Evolutionary conservation across 2,113 vertebrate species (phyloP), one percentile per base, ranked within the genome.

Genomic region (Paratilapia polleni): DNA sequence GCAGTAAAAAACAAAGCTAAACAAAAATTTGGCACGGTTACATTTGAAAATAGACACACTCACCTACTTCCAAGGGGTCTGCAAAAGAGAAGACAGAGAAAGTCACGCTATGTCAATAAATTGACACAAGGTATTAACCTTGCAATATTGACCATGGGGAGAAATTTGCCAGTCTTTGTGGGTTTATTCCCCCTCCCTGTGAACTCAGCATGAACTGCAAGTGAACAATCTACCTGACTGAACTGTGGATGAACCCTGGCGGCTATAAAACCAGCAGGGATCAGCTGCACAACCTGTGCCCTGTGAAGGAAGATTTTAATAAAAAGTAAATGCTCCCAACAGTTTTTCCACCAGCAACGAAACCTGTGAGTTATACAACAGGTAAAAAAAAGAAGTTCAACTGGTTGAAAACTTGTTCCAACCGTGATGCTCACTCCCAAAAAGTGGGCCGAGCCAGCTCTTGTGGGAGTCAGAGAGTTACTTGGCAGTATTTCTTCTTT

Each of bases 61-160:
- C 89, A 95, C 92, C 91, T 80, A 91, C 43, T 64, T 94, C 94
- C 87, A 91, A 73, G 73, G 87, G 64, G 56, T 90, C 93, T 95
- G 93, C 78, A 92, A 88, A 89, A 87, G 89, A 92, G 81, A 84
- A 88, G 84, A 94, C 75, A 90, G 83, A 89, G 75, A 86, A 84
- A 91, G 85, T 88, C 88, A 93, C 34, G 36, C 84, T 68, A 66
- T 77, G 82, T 87, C 86, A 90, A 89, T 91, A 86, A 79, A 90
- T 77, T 84, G 89, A 92, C 89, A 88, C 41, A 58, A 63, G 81
- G 89, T 60, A 91, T 94, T 91, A 92, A 91, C 93, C 89, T 92
- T 90, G 88, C 87, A 85, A 90, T 93, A 91, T 88, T 94, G 91
- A 94, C 90, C 89, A 92, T 86, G 70, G 85, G 88, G 90, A 93